Evolutionary conservation across 2,888 invertebrate species (phyloP).

Genomic region (Amblyteles armatorius): DNA sequence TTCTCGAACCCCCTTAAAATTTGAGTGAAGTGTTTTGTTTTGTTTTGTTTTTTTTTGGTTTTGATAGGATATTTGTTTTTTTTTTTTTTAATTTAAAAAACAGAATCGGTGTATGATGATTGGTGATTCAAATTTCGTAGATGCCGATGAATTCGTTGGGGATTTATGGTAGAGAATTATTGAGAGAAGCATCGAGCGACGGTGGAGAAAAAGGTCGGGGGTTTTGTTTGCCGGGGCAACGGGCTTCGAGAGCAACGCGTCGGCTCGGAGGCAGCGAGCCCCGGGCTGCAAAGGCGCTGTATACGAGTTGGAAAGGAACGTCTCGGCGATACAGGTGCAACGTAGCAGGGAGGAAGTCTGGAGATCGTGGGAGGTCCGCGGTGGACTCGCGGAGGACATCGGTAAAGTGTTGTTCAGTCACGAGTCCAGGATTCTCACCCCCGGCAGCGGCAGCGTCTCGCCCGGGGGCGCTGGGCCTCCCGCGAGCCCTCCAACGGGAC

Average conservation of each 20-base stretch:
- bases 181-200: conserved; percentile 38
- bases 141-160: conserved; percentile 1
- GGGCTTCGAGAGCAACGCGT: conserved; percentile 50
- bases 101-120: not conserved
- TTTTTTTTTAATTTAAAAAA: not conserved
- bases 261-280: conserved; percentile 61
- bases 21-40: conserved; percentile 29
- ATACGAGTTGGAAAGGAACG: conserved; percentile 35
- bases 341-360: conserved; percentile 60
- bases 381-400: conserved; percentile 78
- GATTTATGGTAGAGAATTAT: conserved; percentile 30
- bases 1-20: conserved; percentile 6
- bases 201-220: conserved; percentile 38
- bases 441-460: conserved; percentile 82
- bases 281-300: conserved; percentile 60
- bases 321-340: conserved; percentile 51
- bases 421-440: conserved; percentile 84
- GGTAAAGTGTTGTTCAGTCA: conserved; percentile 84
- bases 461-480: conserved; percentile 83
- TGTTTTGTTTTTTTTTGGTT: not conserved
- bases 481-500: conserved; percentile 81
- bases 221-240: conserved; percentile 43
- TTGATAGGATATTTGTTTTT: not conserved
- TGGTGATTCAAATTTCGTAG: not conserved
- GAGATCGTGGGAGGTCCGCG: conserved; percentile 76